Evolutionary conservation across 2,888 invertebrate species (phyloP).

Genomic region (Acleris sparsana): DNA sequence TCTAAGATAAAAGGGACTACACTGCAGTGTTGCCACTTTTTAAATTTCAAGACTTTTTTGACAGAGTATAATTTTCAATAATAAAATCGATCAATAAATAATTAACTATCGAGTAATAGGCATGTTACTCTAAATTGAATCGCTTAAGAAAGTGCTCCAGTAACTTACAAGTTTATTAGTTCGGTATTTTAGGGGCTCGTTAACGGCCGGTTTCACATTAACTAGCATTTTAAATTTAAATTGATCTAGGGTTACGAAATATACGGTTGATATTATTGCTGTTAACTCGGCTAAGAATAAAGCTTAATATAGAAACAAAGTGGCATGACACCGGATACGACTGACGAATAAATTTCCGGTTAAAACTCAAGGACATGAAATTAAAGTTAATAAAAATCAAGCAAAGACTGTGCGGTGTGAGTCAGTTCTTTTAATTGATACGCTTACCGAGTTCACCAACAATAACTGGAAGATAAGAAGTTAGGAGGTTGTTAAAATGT

Average conservation of each 20-base stretch:
- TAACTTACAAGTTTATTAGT: constrained; percentile 28
- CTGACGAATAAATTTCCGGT: constrained; percentile 27
- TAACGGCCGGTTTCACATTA: constrained; percentile 12
- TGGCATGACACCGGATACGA: constrained; percentile 28
- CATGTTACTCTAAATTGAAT: constrained; percentile 32
- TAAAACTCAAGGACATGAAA: constrained; percentile 5
- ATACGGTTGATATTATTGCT: background rate
- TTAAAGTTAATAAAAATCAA: background rate
- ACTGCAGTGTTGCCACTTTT: too few species aligned
- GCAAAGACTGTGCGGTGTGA: background rate
- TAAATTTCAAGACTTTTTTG: too few species aligned
- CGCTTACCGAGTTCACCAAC: too few species aligned
- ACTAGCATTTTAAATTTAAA: background rate
- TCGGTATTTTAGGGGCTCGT: constrained; percentile 18
- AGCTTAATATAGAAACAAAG: constrained; percentile 6
- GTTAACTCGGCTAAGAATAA: constrained; percentile 5
- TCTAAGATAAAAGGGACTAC: too few species aligned
- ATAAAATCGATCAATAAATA: constrained; percentile 20
- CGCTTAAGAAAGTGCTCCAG: constrained; percentile 29
- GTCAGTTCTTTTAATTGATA: background rate
- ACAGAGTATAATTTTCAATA: constrained; percentile 16
- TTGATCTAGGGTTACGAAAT: too few species aligned
- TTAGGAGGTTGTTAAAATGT: too few species aligned
- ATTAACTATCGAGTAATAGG: constrained; percentile 28
- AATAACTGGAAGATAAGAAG: too few species aligned